Evolutionary conservation across 2,113 vertebrate species (phyloP).

Genomic region (Cyanoderma ruficeps): DNA sequence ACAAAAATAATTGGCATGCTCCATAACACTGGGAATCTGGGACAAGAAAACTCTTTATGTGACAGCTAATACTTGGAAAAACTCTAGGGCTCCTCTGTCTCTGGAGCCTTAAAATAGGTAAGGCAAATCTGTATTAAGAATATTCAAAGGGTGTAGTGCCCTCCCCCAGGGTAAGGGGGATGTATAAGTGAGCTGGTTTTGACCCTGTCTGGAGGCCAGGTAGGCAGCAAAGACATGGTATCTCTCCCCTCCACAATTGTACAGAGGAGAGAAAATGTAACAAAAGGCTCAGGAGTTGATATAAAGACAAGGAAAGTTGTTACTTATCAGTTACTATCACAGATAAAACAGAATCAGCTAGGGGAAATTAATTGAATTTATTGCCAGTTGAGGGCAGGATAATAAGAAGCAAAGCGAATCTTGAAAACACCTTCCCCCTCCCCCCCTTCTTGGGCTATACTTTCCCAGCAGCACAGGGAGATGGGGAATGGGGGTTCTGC

Average conservation of each 20-base stretch:
- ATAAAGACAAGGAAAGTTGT: background rate
- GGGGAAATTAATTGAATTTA: background rate
- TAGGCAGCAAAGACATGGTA: background rate
- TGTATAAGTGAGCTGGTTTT: background rate
- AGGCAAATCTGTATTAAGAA: background rate
- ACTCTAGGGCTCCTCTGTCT: background rate
- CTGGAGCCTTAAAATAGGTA: background rate
- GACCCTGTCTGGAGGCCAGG: background rate
- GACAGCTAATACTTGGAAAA: background rate
- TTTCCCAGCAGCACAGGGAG: background rate
- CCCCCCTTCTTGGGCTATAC: background rate
- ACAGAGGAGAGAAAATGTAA: background rate
- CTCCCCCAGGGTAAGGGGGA: background rate
- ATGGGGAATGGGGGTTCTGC: background rate
- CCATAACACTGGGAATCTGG: background rate
- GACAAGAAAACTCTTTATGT: background rate
- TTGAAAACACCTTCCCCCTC: background rate
- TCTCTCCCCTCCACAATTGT: background rate
- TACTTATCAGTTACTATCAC: background rate
- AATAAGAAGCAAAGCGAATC: background rate
- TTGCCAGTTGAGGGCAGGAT: background rate
- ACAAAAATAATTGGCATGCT: background rate
- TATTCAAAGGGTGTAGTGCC: background rate
- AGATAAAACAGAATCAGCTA: background rate
- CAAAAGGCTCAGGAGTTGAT: background rate